Evolutionary conservation across 2,888 invertebrate species (phyloP).

Genomic region (Coelopa pilipes): DNA sequence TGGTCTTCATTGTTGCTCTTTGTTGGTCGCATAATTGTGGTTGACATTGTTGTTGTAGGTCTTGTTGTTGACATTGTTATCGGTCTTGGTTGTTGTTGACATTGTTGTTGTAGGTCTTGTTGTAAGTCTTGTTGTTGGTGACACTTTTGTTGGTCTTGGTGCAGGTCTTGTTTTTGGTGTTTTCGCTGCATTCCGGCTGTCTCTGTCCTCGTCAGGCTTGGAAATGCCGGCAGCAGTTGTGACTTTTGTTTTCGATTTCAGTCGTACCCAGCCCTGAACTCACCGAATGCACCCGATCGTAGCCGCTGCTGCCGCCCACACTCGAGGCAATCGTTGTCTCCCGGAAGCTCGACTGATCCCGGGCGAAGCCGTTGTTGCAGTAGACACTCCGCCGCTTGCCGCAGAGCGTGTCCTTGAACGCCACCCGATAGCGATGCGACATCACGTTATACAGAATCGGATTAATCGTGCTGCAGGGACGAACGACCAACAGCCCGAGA

Average conservation of each 20-base stretch:
- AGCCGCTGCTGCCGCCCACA: slow-evolving; percentile 49
- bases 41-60: too few species aligned
- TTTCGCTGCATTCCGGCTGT: neutral
- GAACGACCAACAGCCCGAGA: too few species aligned
- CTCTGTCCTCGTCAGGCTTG: neutral
- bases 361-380: slow-evolving; percentile 68
- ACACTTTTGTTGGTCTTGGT: too few species aligned
- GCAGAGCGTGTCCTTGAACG: slow-evolving; percentile 80
- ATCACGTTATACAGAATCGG: slow-evolving; percentile 89
- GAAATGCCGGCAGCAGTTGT: neutral
- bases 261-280: slow-evolving; percentile 37
- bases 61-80: too few species aligned
- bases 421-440: slow-evolving; percentile 79
- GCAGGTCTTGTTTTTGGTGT: too few species aligned
- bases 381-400: slow-evolving; percentile 69
- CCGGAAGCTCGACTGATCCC: slow-evolving; percentile 73
- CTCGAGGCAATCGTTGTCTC: slow-evolving; percentile 69
- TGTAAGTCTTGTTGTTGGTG: too few species aligned
- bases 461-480: slow-evolving; percentile 77
- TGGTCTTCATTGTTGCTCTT: too few species aligned
- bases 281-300: slow-evolving; percentile 56
- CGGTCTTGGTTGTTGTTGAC: too few species aligned
- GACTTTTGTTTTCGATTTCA: too few species aligned
- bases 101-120: too few species aligned
- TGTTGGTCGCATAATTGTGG: too few species aligned